Evolutionary conservation across 2,797 vertebrate genomes (phyloP), one percentile per base, ranked within the genome.

Genomic region (Percopsis omiscomaycus): DNA sequence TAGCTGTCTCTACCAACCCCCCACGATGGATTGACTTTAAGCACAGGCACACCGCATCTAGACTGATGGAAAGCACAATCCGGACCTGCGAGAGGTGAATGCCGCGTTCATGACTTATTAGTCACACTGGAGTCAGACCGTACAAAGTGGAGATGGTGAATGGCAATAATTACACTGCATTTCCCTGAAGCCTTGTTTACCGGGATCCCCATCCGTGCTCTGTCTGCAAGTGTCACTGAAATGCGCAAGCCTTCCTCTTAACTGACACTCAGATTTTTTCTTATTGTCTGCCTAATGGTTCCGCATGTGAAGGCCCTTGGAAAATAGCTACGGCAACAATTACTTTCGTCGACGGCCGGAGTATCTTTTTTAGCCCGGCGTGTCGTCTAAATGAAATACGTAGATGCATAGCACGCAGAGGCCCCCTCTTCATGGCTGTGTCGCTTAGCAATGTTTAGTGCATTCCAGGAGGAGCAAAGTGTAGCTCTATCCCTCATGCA

Each of bases 1-100:
- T 45, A 81, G 81, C 86, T 86, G 81, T 82, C 81, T 82, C 78
- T 84, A 84, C 87, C 91, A 88, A 90, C 90, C 90, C 90, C 89
- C 88, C 68, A 82, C 80, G 27, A 68, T 79, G 83, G 86, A 84
- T 71, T 83, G 76, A 84, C 79, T 74, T 73, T 69, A 29, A 73
- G 77, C 71, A 71, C 13, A 71, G 74, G 80, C 71, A 71, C 64
- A 69, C 62, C 66, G 78, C 79, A 80, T 82, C 30, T 69, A 44
- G 71, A 58, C 68, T 79, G 42, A 46, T 51, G 73, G 48, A 71
- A 71, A 80, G 69, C 75, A 50, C 42, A 53, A 73, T 82, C 82
- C 67, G 78, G 71, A 77, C 62, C 22, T 0, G 13, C 22, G 63
- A 68, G 56, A 68, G 65, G 55, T 58, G 48, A 78, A 74, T 73